These are phyloP conservation scores for Cinclus cinclus DNA, from an alignment of 2,113 vertebrate species.

Conservation along the genomic window DNA sequence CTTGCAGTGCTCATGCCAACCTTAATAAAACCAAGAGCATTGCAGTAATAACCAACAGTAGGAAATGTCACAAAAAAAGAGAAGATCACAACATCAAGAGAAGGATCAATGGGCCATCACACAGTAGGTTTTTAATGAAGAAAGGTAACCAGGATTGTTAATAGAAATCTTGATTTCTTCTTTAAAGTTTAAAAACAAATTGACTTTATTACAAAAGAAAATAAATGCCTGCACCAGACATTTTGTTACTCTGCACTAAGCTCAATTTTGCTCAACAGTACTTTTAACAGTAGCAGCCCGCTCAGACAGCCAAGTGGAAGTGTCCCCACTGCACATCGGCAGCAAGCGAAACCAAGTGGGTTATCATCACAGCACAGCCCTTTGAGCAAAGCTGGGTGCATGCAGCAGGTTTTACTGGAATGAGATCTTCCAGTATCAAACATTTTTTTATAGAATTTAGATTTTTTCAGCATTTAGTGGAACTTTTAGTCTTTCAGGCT, in stretches of 20 bases:
- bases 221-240: background rate
- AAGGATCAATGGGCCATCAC: background rate
- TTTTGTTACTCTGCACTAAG: background rate
- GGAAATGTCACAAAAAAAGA: background rate
- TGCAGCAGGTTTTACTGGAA: background rate
- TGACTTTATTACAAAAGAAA: background rate
- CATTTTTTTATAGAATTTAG: background rate
- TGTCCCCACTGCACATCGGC: slow-evolving; percentile 41
- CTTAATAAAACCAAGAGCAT: background rate
- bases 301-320: slow-evolving; percentile 70
- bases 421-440: background rate
- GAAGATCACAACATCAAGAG: background rate
- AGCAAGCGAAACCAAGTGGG: slow-evolving; percentile 56
- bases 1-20: background rate
- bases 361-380: slow-evolving; percentile 52
- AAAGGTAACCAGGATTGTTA: background rate
- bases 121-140: background rate
- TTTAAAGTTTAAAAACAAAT: background rate
- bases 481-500: background rate
- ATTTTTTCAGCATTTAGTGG: background rate
- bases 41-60: background rate
- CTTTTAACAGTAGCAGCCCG: background rate
- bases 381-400: background rate
- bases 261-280: background rate
- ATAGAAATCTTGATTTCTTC: background rate